Percentiles rank a stretch among this genome's conserved stretches.
phyloP scores from a whole-genome alignment of 2,113 vertebrate genomes.

The Scytalopus superciliaris region DNA sequence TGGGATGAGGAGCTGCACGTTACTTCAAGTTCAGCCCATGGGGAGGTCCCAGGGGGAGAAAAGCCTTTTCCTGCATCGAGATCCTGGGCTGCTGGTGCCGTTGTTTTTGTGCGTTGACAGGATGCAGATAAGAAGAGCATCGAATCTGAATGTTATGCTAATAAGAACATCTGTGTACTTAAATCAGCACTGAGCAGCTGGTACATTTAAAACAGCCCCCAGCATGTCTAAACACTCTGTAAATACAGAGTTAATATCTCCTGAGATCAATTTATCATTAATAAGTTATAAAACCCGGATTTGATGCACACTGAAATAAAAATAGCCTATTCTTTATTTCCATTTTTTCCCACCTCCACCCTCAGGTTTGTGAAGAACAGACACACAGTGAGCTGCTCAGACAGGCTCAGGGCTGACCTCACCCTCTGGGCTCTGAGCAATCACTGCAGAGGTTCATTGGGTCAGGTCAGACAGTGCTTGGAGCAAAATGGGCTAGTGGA shows the following conservation, averaged over 20 bases:
- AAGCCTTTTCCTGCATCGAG: background rate
- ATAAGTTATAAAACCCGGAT: constrained; percentile 45
- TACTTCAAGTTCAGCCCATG: accelerated
- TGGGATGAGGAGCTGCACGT: accelerated
- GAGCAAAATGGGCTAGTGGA: background rate
- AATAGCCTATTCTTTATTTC: background rate
- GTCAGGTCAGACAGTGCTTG: background rate
- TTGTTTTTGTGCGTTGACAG: background rate
- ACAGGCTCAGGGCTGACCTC: background rate
- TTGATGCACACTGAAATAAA: background rate
- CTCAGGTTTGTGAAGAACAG: too few species aligned
- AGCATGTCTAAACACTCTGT: constrained; percentile 50
- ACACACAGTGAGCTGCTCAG: background rate
- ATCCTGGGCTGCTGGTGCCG: background rate
- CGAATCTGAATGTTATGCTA: constrained; percentile 46
- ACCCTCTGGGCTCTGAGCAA: background rate
- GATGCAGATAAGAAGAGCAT: constrained; percentile 19
- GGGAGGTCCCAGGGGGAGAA: background rate
- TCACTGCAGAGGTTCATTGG: background rate
- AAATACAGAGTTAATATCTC: constrained; percentile 67
- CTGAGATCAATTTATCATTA: constrained; percentile 61
- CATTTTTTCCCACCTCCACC: background rate
- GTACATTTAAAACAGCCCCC: constrained; percentile 49
- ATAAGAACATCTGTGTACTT: constrained; percentile 62
- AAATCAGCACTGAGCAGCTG: constrained; percentile 55